Evolutionary conservation across 1,140 invertebrate genomes (phyloP), one percentile per base, ranked within the genome.

Genomic region (Eciton burchellii): DNA sequence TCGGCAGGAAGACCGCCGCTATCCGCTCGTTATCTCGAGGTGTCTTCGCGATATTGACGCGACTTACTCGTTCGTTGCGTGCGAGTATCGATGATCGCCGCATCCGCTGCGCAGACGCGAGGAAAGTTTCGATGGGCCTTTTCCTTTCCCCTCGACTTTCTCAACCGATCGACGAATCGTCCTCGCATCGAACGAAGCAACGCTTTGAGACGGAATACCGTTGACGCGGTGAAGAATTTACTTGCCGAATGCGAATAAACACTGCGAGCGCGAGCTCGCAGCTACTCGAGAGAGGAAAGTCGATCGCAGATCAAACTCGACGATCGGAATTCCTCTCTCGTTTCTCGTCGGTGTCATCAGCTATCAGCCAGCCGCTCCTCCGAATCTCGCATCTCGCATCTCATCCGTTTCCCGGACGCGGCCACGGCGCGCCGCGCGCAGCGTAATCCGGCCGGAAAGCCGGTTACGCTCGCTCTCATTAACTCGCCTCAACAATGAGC

Each of bases 401-500:
- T n/a, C n/a, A n/a, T n/a, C n/a, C n/a, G n/a, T n/a, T n/a, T n/a
- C n/a, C n/a, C n/a, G n/a, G n/a, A n/a, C n/a, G n/a, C n/a, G n/a
- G 41, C 14, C n/a, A 59, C 43, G 57, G 8, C 63, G n/a, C 63
- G 56, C 6, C 6, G 59, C 35, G 57, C 19, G 57, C 26, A 49
- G 41, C 57, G 74, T 77, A 77, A 77, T 77, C 62, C 74, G 74
- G 74, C 52, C 74, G 74, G 65, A 47, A 77, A 68, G 74, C 74
- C 74, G 74, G 74, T 77, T 77, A 77, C 74, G 74, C 62, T 77
- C 74, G 74, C 83, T 57, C 83, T 87, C 77, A 88, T 88, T 88
- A 88, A 88, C 77, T 88, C 77, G 76, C 57, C 72, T 84, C 47
- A 79, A 84, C 76, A 88, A 88, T 84, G 87, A 88, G 68, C 72